Percentiles rank a stretch among this genome's conserved stretches.
Conservation (phyloP, 2,888 invertebrate species). For the Nephrotoma guestfalica region DNA sequence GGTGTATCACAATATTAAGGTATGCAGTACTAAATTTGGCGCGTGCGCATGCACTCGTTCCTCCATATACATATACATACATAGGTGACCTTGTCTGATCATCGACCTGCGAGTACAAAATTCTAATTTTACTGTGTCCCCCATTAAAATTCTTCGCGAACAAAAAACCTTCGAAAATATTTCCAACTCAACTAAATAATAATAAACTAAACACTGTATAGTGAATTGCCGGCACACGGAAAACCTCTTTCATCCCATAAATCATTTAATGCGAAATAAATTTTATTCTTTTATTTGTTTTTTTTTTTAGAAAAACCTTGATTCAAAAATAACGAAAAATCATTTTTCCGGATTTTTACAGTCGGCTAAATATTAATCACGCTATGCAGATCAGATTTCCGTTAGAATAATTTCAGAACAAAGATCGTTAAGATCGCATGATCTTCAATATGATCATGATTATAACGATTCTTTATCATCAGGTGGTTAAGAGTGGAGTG, state of each 20-base stretch:
- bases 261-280: neutral
- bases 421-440: neutral
- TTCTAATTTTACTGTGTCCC: neutral
- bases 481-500: neutral
- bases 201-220: neutral
- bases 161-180: neutral
- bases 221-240: neutral
- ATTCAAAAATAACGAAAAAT: neutral
- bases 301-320: neutral
- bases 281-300: neutral
- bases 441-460: neutral
- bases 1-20: neutral
- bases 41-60: neutral
- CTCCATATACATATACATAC: neutral
- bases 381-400: neutral
- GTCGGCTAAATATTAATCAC: neutral
- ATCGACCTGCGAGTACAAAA: neutral
- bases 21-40: neutral
- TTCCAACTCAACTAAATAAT: neutral
- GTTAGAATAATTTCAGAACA: neutral
- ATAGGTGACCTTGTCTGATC: neutral
- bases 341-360: neutral
- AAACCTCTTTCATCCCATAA: neutral
- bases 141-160: neutral
- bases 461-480: neutral